phyloP scores from a whole-genome alignment of 1,140 invertebrate genomes.

The Ylistrum balloti region DNA sequence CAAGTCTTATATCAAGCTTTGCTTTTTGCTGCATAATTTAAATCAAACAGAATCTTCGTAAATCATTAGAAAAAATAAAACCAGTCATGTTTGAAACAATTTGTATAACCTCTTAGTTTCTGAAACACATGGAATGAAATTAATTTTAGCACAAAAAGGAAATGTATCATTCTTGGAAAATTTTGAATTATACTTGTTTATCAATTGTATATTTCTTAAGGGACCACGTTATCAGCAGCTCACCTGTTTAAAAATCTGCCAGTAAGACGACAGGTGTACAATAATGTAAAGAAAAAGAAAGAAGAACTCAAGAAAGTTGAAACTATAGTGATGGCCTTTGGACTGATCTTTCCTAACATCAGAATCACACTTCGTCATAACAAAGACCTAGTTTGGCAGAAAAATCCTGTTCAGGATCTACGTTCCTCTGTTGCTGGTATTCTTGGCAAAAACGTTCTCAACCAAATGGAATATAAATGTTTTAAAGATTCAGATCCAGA shows the following conservation, averaged over 20 bases:
- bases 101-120: no score
- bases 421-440: constrained; percentile 82
- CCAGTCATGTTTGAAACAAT: no score
- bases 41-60: no score
- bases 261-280: constrained; percentile 86
- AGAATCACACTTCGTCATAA: constrained; percentile 85
- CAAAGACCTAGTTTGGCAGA: constrained; percentile 85
- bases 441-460: constrained; percentile 83
- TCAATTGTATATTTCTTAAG: constrained; percentile 79
- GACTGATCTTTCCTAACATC: constrained; percentile 84
- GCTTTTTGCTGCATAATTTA: no score
- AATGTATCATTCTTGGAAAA: no score
- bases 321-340: constrained; percentile 84
- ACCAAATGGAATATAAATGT: constrained; percentile 60
- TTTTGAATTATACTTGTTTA: no score
- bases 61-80: no score
- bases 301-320: constrained; percentile 86
- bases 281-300: constrained; percentile 82
- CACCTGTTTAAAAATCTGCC: constrained; percentile 87
- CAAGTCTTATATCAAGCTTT: no score
- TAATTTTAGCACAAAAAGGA: no score
- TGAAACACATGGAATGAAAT: no score
- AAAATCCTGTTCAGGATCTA: constrained; percentile 81
- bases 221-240: constrained; percentile 85
- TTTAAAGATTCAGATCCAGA: constrained; percentile 54